Evolutionary conservation across 1,140 invertebrate genomes (phyloP).

Genomic region (Panulirus ornatus): DNA sequence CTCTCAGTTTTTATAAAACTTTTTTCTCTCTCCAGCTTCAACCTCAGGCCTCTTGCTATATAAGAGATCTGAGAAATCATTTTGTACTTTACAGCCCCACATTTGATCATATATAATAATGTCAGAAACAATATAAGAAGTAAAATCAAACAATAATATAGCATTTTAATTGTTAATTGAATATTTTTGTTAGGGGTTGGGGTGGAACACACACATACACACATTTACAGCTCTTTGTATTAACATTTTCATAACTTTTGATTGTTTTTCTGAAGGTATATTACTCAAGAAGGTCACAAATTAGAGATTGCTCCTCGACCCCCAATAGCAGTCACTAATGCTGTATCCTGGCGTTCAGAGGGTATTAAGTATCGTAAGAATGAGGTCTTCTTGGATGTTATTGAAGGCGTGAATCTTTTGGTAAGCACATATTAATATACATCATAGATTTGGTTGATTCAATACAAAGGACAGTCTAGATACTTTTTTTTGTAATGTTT

Average conservation of each 20-base stretch:
- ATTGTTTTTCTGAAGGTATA: slow-evolving; percentile 77
- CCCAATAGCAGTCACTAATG: slow-evolving; percentile 99
- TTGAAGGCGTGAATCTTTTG: slow-evolving; percentile 98
- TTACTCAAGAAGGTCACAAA: slow-evolving; percentile 99
- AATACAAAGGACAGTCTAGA: too few species aligned
- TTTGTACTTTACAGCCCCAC: too few species aligned
- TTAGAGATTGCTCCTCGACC: slow-evolving; percentile 97
- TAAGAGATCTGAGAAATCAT: too few species aligned
- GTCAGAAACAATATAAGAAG: too few species aligned
- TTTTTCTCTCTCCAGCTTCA: too few species aligned
- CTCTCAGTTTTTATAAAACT: too few species aligned
- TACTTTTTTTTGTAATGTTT: too few species aligned
- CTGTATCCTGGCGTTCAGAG: slow-evolving; percentile 99
- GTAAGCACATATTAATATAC: too few species aligned
- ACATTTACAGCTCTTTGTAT: not conserved
- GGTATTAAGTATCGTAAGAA: slow-evolving; percentile 99
- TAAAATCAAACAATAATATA: too few species aligned
- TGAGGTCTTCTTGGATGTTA: slow-evolving; percentile 99
- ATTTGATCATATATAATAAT: too few species aligned
- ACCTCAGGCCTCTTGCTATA: too few species aligned
- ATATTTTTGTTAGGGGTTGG: not conserved
- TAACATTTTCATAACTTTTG: slow-evolving; percentile 4
- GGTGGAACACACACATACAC: not conserved
- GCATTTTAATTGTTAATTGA: too few species aligned
- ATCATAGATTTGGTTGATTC: not conserved